Evolutionary conservation across 2,888 invertebrate genomes (phyloP).

Genomic region (Polydrusus tereticollis): DNA sequence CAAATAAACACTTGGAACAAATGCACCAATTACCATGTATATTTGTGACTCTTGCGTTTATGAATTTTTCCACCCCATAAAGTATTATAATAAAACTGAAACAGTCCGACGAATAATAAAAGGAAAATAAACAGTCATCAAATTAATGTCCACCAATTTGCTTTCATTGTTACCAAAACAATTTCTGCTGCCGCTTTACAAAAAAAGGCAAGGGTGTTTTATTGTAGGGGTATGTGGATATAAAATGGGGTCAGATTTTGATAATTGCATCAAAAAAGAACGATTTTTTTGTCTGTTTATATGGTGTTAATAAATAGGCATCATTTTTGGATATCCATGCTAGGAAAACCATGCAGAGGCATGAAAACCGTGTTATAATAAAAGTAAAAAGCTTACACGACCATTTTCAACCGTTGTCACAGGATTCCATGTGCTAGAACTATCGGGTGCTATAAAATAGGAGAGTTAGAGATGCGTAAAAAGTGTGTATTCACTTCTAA

Average conservation of each 20-base stretch:
- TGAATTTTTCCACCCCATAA: neutral
- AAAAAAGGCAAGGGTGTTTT: neutral
- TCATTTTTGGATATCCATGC: too few relatives aligned
- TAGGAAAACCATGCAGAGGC: too few relatives aligned
- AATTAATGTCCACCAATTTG: conserved; percentile 11
- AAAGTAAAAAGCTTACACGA: too few relatives aligned
- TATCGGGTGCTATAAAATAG: too few relatives aligned
- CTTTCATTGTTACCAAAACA: conserved; percentile 12
- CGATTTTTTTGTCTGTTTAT: neutral
- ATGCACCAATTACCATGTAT: too few relatives aligned
- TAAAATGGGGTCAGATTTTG: conserved; percentile 11
- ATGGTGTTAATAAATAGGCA: neutral
- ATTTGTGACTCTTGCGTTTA: neutral
- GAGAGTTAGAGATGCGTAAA: too few relatives aligned
- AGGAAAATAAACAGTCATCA: conserved; percentile 12
- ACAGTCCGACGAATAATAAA: neutral
- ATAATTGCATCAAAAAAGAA: conserved; percentile 2
- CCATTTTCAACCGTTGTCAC: too few relatives aligned
- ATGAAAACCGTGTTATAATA: too few relatives aligned
- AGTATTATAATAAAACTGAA: conserved; percentile 1
- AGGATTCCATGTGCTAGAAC: too few relatives aligned
- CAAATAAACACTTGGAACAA: too few relatives aligned
- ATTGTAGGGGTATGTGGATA: neutral
- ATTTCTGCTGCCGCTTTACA: conserved; percentile 3
- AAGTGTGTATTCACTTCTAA: too few relatives aligned